Evolutionary conservation across 2,113 vertebrate genomes (phyloP).

Genomic region (Tragelaphus buxtoni): DNA sequence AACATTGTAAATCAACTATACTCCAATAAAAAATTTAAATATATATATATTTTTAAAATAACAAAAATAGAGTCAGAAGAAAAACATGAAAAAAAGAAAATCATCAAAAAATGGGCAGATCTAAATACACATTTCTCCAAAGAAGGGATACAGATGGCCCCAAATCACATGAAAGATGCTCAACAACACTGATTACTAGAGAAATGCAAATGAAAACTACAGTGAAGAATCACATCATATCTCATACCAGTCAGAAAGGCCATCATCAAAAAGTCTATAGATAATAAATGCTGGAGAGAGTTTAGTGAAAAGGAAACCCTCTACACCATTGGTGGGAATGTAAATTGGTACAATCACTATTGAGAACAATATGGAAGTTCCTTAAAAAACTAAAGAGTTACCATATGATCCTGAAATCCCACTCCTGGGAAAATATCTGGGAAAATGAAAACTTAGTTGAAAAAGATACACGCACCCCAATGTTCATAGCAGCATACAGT

Average conservation of each 20-base stretch:
- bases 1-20: background rate
- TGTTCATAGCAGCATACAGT: background rate
- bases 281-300: background rate
- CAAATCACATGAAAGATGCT: background rate
- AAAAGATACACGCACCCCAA: background rate
- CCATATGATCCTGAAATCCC: background rate
- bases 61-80: background rate
- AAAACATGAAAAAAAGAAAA: background rate
- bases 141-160: background rate
- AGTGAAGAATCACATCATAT: background rate
- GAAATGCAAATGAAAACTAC: background rate
- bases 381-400: background rate
- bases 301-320: background rate
- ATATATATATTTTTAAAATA: background rate
- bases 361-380: background rate
- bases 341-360: background rate
- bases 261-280: background rate
- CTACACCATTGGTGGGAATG: background rate
- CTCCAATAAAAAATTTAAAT: background rate
- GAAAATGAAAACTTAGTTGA: background rate
- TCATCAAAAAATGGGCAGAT: background rate
- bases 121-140: background rate
- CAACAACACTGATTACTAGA: background rate
- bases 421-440: background rate
- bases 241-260: background rate